Evolutionary conservation across 1,140 invertebrate species (phyloP).

Genomic region (Bradysia coprophila): DNA sequence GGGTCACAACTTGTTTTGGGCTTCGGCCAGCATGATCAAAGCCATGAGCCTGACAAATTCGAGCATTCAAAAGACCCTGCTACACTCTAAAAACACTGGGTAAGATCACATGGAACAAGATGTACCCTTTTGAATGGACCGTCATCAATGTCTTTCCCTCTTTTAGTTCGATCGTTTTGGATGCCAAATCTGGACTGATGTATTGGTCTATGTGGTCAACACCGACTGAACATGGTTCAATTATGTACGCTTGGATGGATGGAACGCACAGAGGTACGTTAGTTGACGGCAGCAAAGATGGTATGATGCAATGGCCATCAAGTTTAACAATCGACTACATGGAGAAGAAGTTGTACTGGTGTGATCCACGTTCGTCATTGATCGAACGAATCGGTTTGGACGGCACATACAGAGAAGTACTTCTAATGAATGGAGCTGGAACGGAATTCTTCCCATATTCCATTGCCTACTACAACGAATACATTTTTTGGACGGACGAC

Average conservation of each 20-base stretch:
- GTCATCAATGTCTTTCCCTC: no score
- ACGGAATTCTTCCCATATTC: conserved; percentile 47
- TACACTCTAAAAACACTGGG: conserved; percentile 2
- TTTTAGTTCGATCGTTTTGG: conserved; percentile 17
- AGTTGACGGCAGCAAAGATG: conserved; percentile 9
- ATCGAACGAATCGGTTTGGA: conserved; percentile 62
- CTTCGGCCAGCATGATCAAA: conserved; percentile 23
- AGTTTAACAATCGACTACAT: conserved; percentile 70
- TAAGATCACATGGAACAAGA: background rate
- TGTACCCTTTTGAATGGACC: no score
- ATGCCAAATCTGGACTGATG: conserved; percentile 29
- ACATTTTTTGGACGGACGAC: conserved; percentile 50
- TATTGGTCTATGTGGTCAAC: conserved; percentile 67
- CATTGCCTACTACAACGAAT: conserved; percentile 38
- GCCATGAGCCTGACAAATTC: conserved; percentile 14
- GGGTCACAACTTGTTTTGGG: conserved; percentile 66
- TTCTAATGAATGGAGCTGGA: conserved; percentile 27
- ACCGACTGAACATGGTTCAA: conserved; percentile 25
- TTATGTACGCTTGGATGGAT: conserved; percentile 62
- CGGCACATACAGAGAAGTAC: conserved; percentile 42
- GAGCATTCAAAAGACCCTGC: conserved; percentile 11
- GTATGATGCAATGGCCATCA: conserved; percentile 58
- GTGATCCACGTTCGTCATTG: conserved; percentile 7
- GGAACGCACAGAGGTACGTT: conserved; percentile 37
- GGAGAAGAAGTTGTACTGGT: conserved; percentile 52